Conservation (phyloP, 2,888 invertebrate species). For the Lottia gigantea region DNA sequence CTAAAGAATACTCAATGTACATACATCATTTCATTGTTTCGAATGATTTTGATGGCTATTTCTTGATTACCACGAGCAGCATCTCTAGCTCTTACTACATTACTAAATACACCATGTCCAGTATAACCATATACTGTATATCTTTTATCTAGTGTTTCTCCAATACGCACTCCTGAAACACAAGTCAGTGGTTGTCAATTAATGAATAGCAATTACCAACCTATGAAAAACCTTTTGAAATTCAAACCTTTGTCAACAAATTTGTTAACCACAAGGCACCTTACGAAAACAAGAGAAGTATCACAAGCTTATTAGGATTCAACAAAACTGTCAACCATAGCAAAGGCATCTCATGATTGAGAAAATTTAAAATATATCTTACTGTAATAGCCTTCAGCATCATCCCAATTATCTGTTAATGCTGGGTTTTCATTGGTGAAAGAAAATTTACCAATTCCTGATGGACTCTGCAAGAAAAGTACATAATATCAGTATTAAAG, state of each 20-base stretch:
- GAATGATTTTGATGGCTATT: slow-evolving; percentile 97
- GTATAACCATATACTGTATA: slow-evolving; percentile 98
- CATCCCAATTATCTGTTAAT: slow-evolving; percentile 99
- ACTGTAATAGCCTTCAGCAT: slow-evolving; percentile 98
- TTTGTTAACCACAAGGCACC: no score
- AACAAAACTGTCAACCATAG: no score
- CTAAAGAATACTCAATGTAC: slow-evolving; percentile 54
- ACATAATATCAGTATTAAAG: neutral
- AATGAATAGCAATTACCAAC: neutral
- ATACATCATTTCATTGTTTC: slow-evolving; percentile 99
- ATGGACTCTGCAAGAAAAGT: slow-evolving; percentile 54
- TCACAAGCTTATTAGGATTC: no score
- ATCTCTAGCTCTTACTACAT: slow-evolving; percentile 94
- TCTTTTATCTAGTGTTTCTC: slow-evolving; percentile 88
- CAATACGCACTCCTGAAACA: slow-evolving; percentile 82
- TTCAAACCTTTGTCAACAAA: no score
- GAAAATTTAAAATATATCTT: slow-evolving; percentile 37
- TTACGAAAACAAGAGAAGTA: no score
- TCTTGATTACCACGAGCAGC: slow-evolving; percentile 86
- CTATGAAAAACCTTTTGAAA: no score
- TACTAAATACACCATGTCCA: slow-evolving; percentile 98
- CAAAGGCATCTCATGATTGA: no score
- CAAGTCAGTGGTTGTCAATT: neutral
- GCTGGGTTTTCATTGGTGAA: slow-evolving; percentile 82
- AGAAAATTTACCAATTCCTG: slow-evolving; percentile 39